Percentiles rank a stretch among this genome's conserved stretches.
Conservation (phyloP, 2,113 vertebrate species). For the Macrotus californicus region DNA sequence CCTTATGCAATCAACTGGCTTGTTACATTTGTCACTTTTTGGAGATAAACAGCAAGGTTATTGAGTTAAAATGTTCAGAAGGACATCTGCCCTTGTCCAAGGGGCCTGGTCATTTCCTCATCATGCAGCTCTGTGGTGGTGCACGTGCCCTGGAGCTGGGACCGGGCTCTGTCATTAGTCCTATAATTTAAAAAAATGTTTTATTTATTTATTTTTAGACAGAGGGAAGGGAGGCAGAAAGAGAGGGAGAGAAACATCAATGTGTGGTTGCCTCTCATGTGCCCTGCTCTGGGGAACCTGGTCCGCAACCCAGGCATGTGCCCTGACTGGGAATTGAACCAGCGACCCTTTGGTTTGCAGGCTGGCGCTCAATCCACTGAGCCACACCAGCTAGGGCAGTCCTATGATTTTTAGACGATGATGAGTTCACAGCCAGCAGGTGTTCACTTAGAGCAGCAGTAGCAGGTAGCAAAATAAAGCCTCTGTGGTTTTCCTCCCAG, state of each 20-base stretch:
- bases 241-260: too few species aligned
- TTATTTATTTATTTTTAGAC: too few species aligned
- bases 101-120: conserved; percentile 14
- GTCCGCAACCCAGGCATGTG: too few species aligned
- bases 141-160: background rate
- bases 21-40: background rate
- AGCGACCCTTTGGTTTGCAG: too few species aligned
- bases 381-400: background rate
- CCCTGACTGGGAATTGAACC: too few species aligned
- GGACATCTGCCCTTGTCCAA: background rate
- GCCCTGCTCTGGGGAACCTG: too few species aligned
- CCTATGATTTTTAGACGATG: background rate
- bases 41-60: background rate
- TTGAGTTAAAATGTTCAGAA: background rate
- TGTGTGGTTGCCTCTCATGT: too few species aligned
- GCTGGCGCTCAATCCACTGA: too few species aligned
- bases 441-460: background rate
- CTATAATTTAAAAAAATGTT: background rate
- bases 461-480: background rate
- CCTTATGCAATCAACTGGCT: background rate
- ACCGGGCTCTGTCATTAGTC: background rate
- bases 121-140: background rate
- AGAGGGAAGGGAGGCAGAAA: too few species aligned
- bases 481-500: background rate
- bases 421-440: background rate